Evolutionary conservation across 37 sponge, comb jelly and placozoan species (phyloP).

Genomic region (Agelas oroides): DNA sequence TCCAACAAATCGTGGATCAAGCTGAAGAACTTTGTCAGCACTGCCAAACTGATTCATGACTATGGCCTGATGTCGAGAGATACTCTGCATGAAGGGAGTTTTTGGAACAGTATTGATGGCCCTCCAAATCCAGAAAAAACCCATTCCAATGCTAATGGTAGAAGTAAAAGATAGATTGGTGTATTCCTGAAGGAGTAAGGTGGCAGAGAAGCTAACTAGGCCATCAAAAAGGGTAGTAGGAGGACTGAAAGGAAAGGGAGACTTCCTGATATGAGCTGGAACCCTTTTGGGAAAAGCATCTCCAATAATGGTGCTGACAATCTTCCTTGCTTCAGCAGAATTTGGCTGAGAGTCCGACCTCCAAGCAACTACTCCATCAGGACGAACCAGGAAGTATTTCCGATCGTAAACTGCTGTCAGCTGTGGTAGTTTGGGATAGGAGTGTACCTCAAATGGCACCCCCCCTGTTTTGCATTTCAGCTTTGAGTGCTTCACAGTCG

Average conservation of each 20-base stretch:
- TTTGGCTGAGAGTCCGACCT: constrained; percentile 73
- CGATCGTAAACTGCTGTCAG: constrained; percentile 51
- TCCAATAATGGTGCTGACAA: constrained; percentile 49
- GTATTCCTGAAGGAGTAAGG: constrained; percentile 5
- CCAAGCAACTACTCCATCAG: constrained; percentile 83
- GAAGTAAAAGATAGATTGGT: background rate
- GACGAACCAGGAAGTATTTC: constrained; percentile 81
- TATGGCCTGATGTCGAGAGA: constrained; percentile 64
- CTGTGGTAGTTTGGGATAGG: constrained; percentile 42
- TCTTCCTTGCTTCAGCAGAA: constrained; percentile 29
- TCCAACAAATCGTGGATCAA: constrained; percentile 35
- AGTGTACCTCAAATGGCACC: constrained; percentile 33
- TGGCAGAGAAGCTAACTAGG: background rate
- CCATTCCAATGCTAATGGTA: constrained; percentile 30
- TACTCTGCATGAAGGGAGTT: constrained; percentile 22
- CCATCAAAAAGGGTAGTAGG: background rate
- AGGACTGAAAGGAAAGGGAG: too few relatives aligned
- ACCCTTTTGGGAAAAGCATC: constrained; percentile 18
- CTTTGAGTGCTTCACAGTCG: constrained; percentile 50
- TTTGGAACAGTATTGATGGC: background rate
- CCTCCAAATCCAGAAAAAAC: constrained; percentile 18
- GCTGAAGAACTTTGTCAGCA: constrained; percentile 45
- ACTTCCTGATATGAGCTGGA: background rate
- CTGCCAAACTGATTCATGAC: constrained; percentile 41
- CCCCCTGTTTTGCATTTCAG: constrained; percentile 37